Conservation (phyloP, 2,888 invertebrate genomes). For the Periphyllus acericola region DNA sequence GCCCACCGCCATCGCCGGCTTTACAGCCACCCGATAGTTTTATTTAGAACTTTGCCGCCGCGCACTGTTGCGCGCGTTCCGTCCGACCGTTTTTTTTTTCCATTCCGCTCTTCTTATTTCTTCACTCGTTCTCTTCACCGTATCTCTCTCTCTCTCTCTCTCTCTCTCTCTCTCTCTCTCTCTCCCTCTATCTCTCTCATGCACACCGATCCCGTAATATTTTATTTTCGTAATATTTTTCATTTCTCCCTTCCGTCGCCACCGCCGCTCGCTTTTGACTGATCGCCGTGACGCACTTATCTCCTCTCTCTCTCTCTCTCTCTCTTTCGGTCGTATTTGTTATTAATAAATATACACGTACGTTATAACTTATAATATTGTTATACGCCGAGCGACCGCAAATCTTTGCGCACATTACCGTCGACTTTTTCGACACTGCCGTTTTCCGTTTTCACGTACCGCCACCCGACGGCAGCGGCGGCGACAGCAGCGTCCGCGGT, state of each 20-base stretch:
- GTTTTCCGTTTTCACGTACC: neutral
- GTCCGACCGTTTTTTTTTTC: neutral
- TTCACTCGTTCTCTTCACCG: neutral
- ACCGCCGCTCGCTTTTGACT: neutral
- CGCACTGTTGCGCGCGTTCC: conserved; percentile 25
- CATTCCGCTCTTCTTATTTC: neutral
- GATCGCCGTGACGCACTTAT: neutral
- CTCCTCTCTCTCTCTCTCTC: neutral
- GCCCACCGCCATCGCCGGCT: neutral
- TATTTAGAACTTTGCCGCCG: conserved; percentile 54
- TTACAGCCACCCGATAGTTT: conserved; percentile 48
- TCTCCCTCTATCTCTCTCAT: too few relatives aligned
- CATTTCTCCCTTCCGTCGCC: neutral
- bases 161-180: too few relatives aligned
- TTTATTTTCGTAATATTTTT: neutral
- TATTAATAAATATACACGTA: neutral
- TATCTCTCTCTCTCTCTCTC: neutral
- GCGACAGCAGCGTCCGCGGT: neutral
- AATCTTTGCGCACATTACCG: neutral
- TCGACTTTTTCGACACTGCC: neutral
- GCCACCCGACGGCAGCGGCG: neutral
- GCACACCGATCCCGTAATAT: neutral
- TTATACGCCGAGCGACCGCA: neutral
- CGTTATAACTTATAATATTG: neutral
- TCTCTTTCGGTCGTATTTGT: neutral